Percentiles rank a stretch among this genome's conserved stretches.
These are phyloP conservation scores for Caenorhabditis briggsae DNA, from an alignment of 1,140 invertebrate genomes.

Conservation along the genomic window DNA sequence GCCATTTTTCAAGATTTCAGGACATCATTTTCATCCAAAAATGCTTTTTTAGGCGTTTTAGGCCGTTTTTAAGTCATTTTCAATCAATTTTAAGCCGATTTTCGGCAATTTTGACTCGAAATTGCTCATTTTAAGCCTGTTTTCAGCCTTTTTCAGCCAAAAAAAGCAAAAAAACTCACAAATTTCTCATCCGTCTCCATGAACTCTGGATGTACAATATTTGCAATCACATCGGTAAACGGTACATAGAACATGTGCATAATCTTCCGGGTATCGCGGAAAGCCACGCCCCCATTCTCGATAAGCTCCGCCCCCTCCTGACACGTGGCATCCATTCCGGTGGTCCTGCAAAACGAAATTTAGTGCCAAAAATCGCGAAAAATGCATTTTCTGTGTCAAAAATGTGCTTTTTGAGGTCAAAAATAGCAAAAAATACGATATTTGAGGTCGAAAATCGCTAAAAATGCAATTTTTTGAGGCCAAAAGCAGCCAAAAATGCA, in stretches of 20 bases:
- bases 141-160: background rate
- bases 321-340: constrained; percentile 37
- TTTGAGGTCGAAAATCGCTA: too few relatives aligned
- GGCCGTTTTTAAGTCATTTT: too few relatives aligned
- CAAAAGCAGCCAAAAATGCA: too few relatives aligned
- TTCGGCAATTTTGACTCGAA: background rate
- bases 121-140: background rate
- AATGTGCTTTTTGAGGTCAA: too few relatives aligned
- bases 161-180: constrained; percentile 20
- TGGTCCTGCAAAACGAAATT: background rate
- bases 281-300: constrained; percentile 10
- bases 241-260: constrained; percentile 36
- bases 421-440: too few relatives aligned
- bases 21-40: too few relatives aligned
- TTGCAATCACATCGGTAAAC: constrained; percentile 22
- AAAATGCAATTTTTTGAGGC: too few relatives aligned
- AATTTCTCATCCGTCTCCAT: constrained; percentile 51
- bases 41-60: too few relatives aligned
- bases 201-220: constrained; percentile 42
- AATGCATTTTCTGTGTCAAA: too few relatives aligned
- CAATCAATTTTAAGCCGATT: background rate
- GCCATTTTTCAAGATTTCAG: too few relatives aligned
- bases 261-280: constrained; percentile 17
- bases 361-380: too few relatives aligned
- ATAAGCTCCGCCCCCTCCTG: constrained; percentile 3